These are phyloP conservation scores for Drepana arcuata DNA, from an alignment of 1,140 invertebrate species.

Conservation along the genomic window DNA sequence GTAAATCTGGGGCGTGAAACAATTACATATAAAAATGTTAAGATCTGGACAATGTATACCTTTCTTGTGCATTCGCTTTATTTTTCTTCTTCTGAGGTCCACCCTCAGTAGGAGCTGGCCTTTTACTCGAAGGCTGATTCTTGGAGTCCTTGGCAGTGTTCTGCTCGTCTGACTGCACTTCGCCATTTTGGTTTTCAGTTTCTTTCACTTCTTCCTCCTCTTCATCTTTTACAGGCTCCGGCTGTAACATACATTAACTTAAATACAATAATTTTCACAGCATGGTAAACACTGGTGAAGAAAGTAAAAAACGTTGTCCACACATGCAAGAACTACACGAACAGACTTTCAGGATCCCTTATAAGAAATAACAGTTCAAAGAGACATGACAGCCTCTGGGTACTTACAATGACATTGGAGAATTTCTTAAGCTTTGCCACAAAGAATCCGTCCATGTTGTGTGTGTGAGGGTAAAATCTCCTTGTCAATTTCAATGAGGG, in stretches of 20 bases:
- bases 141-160: conserved; percentile 24
- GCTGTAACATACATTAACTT: conserved; percentile 29
- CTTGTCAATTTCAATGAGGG: conserved; percentile 91
- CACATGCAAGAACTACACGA: too few relatives aligned
- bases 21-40: too few relatives aligned
- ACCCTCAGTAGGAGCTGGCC: conserved; percentile 24
- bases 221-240: conserved; percentile 67
- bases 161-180: conserved; percentile 26
- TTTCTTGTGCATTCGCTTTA: conserved; percentile 23
- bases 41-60: conserved; percentile 9
- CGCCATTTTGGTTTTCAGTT: conserved; percentile 29
- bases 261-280: conserved; percentile 2
- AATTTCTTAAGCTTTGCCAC: conserved; percentile 99
- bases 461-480: conserved; percentile 97
- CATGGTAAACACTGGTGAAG: too few relatives aligned
- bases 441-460: conserved; percentile 99
- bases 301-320: too few relatives aligned
- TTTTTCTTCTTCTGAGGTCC: conserved; percentile 37
- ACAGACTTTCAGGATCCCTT: too few relatives aligned
- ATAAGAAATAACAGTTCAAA: too few relatives aligned
- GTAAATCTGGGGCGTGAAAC: too few relatives aligned
- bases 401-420: conserved; percentile 83
- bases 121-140: conserved; percentile 44
- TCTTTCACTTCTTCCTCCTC: conserved; percentile 53
- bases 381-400: too few relatives aligned